Evolutionary conservation across 2,888 invertebrate genomes (phyloP).

Genomic region (Noctua janthe): DNA sequence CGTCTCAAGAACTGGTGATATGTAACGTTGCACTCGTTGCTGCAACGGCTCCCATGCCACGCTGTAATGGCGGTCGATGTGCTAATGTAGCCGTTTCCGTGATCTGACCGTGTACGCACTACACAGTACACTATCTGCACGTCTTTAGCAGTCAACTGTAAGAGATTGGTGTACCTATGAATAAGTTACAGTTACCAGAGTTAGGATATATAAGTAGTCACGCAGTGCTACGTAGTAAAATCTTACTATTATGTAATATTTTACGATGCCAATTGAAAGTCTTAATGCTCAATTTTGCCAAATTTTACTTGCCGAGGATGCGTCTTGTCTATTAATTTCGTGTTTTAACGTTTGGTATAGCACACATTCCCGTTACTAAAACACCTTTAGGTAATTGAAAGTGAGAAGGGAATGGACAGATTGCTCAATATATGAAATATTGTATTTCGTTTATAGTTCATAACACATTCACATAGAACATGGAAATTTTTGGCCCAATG

Average conservation of each 20-base stretch:
- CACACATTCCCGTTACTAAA: slow-evolving; percentile 75
- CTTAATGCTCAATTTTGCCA: slow-evolving; percentile 90
- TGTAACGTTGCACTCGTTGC: slow-evolving; percentile 29
- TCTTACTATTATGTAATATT: slow-evolving; percentile 81
- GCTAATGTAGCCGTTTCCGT: slow-evolving; percentile 66
- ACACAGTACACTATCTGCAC: slow-evolving; percentile 70
- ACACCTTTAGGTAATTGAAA: slow-evolving; percentile 70
- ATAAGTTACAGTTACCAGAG: slow-evolving; percentile 89
- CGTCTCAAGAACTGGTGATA: slow-evolving; percentile 9
- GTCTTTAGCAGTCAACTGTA: slow-evolving; percentile 71
- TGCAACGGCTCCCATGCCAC: slow-evolving; percentile 14
- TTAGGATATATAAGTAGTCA: slow-evolving; percentile 85
- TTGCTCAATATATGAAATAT: slow-evolving; percentile 86
- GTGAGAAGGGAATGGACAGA: slow-evolving; percentile 74
- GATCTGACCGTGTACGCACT: slow-evolving; percentile 66
- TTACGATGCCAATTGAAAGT: slow-evolving; percentile 88
- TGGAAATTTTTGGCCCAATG: slow-evolving; percentile 82
- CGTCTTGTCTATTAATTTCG: slow-evolving; percentile 85
- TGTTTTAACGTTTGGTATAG: slow-evolving; percentile 74
- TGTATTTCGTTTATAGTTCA: slow-evolving; percentile 80
- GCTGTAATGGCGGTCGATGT: slow-evolving; percentile 38
- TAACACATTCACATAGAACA: slow-evolving; percentile 75
- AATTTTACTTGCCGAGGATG: slow-evolving; percentile 89
- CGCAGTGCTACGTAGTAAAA: slow-evolving; percentile 83
- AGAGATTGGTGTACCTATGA: slow-evolving; percentile 82